Evolutionary conservation across 1,140 invertebrate genomes (phyloP).

Genomic region (Neoseiulus cucumeris): DNA sequence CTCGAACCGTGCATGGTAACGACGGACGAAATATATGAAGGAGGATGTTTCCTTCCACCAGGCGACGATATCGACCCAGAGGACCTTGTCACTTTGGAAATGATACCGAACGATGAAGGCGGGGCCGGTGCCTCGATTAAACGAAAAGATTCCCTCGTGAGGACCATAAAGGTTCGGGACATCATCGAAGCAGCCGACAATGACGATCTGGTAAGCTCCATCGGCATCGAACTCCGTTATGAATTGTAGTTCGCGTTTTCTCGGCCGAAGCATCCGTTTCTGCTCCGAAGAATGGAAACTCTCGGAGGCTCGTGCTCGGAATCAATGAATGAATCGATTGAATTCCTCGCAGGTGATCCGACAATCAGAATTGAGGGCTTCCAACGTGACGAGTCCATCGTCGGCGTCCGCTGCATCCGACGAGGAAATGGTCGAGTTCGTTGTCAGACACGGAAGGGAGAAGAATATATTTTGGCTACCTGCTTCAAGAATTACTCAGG

Average conservation of each 20-base stretch:
- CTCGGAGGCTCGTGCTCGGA: too few relatives aligned
- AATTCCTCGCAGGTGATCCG: not conserved
- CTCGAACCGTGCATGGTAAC: too few relatives aligned
- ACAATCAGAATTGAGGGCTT: not conserved
- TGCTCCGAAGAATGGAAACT: too few relatives aligned
- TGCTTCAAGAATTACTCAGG: constrained; percentile 15
- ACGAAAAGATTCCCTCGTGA: not conserved
- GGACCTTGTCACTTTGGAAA: not conserved
- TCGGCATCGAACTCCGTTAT: too few relatives aligned
- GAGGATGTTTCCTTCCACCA: not conserved
- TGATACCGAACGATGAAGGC: not conserved
- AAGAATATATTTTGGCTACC: constrained; percentile 18
- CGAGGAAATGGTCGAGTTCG: constrained; percentile 18
- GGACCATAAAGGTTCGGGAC: not conserved
- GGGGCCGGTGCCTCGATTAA: not conserved
- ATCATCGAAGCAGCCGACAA: constrained; percentile 7
- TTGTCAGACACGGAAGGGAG: constrained; percentile 18
- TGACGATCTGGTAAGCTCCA: not conserved
- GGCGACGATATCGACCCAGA: not conserved
- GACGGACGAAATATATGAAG: too few relatives aligned
- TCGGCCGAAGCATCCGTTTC: too few relatives aligned
- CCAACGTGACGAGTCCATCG: not conserved
- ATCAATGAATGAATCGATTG: too few relatives aligned
- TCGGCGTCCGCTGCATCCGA: not conserved
- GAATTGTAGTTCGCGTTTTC: too few relatives aligned